A percentile compares a stretch with the other conserved stretches of the same genome.
phyloP scores from a whole-genome alignment of 2,113 vertebrate species.

The Alligator mississippiensis region DNA sequence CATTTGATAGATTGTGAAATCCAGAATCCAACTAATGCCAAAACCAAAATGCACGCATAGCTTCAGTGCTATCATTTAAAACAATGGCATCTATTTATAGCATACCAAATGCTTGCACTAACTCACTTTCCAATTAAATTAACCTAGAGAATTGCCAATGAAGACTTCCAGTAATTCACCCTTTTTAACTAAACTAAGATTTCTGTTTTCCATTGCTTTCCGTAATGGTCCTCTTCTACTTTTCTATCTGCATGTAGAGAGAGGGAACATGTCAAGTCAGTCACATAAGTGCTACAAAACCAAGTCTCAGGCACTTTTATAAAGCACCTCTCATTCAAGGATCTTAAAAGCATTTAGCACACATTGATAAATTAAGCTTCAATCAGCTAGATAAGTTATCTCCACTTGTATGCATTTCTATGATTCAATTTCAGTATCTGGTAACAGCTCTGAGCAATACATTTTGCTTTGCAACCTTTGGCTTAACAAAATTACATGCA shows the following conservation, averaged over 20 bases:
- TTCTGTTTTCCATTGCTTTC: background rate
- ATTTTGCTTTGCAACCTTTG: background rate
- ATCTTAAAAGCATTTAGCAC: background rate
- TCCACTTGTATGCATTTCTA: rapidly evolving
- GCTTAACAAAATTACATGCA: background rate
- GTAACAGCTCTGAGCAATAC: background rate
- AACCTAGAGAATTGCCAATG: slow-evolving; percentile 33
- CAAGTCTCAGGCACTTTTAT: background rate
- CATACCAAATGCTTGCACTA: background rate
- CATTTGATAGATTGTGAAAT: slow-evolving; percentile 20
- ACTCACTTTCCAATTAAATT: background rate
- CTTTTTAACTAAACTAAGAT: slow-evolving; percentile 29
- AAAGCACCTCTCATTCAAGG: rapidly evolving
- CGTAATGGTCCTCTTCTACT: background rate
- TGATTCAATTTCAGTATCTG: background rate
- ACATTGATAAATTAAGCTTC: background rate
- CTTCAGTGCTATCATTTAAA: background rate
- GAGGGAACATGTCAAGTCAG: background rate
- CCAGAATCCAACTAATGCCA: background rate
- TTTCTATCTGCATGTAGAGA: background rate
- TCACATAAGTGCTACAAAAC: background rate
- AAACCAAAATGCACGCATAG: rapidly evolving
- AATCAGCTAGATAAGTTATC: slow-evolving; percentile 7
- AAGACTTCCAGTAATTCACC: background rate
- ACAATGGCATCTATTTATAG: background rate